Evolutionary conservation across 2,888 invertebrate genomes (phyloP).

Genomic region (Scaptomyza parva): DNA sequence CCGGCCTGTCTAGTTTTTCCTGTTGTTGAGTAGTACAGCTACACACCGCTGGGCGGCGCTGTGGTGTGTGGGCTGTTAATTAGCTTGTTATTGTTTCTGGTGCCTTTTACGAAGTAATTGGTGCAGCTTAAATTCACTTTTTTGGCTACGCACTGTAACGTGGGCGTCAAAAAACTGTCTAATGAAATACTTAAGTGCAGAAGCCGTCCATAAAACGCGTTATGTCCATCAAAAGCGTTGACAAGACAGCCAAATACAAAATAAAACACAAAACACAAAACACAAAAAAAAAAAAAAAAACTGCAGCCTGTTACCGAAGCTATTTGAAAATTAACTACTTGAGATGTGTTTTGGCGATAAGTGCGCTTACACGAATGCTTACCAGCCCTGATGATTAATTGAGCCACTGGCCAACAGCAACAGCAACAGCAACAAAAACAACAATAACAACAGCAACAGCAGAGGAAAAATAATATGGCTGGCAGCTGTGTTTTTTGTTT

Average conservation of each 20-base stretch:
- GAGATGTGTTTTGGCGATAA: constrained; percentile 75
- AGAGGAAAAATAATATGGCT: constrained; percentile 58
- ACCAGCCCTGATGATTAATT: constrained; percentile 76
- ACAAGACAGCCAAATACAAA: constrained; percentile 44
- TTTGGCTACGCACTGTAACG: constrained; percentile 30
- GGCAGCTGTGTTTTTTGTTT: constrained; percentile 69
- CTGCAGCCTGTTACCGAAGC: constrained; percentile 68
- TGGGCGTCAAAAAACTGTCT: constrained; percentile 54
- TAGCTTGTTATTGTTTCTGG: constrained; percentile 36
- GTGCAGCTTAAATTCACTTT: constrained; percentile 21
- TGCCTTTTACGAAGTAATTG: constrained; percentile 1
- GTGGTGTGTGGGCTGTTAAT: constrained; percentile 47
- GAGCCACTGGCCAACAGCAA: constrained; percentile 43
- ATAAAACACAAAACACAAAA: background rate
- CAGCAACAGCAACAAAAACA: constrained; percentile 24
- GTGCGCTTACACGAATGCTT: constrained; percentile 78
- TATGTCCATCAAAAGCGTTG: constrained; percentile 72
- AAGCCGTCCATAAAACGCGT: constrained; percentile 38
- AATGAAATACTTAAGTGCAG: constrained; percentile 59
- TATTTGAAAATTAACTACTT: constrained; percentile 78
- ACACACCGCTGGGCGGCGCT: constrained; percentile 65
- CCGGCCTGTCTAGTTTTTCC: constrained; percentile 41
- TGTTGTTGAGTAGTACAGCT: constrained; percentile 55
- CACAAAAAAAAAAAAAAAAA: constrained; percentile 32
- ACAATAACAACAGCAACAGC: constrained; percentile 16